These are phyloP conservation scores for Pterocles gutturalis DNA, from an alignment of 2,113 vertebrate genomes.

Conservation along the genomic window DNA sequence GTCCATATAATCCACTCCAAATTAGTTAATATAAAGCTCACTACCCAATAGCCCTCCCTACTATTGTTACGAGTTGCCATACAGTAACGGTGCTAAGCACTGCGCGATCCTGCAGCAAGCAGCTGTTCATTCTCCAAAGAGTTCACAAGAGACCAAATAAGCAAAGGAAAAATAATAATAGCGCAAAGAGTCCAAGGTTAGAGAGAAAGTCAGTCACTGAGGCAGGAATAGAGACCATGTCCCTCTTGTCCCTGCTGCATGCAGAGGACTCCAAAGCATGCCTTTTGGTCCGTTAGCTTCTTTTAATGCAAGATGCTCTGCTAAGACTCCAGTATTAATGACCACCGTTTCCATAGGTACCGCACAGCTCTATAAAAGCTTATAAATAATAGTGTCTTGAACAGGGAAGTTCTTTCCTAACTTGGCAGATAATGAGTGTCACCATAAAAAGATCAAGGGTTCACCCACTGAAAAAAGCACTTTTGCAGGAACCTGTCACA, in stretches of 20 bases:
- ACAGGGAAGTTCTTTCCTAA: background rate
- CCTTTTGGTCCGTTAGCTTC: background rate
- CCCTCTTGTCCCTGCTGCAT: background rate
- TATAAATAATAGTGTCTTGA: background rate
- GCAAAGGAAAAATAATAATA: background rate
- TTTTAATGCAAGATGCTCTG: background rate
- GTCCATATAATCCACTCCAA: slow-evolving; percentile 37
- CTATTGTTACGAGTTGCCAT: background rate
- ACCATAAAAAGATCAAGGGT: background rate
- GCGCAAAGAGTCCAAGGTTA: background rate
- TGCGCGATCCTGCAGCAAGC: background rate
- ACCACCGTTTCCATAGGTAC: background rate
- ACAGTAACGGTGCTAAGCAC: background rate
- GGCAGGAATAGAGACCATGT: background rate
- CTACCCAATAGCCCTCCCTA: background rate
- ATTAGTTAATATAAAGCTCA: background rate
- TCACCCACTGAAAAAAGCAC: background rate
- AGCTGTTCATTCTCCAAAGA: slow-evolving; percentile 2
- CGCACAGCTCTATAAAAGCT: background rate
- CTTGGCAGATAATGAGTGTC: background rate
- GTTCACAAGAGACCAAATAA: background rate
- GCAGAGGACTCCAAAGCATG: background rate
- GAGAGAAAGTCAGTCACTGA: background rate
- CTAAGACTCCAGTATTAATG: background rate
- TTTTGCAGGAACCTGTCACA: fast-evolving